phyloP scores from a whole-genome alignment of 2,888 invertebrate genomes.

The Meghimatium bilineatum region DNA sequence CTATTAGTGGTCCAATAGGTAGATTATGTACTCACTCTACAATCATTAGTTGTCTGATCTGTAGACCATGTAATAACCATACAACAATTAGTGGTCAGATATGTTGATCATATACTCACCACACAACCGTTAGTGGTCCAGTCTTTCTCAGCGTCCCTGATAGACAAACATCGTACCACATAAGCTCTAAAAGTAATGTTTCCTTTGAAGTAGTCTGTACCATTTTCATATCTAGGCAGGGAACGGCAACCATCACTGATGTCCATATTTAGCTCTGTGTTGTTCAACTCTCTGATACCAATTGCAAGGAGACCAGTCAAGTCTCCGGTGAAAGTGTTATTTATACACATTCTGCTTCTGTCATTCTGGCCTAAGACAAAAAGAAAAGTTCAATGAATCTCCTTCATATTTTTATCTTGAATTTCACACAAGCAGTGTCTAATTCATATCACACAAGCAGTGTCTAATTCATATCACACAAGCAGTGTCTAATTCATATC shows the following conservation, averaged over 20 bases:
- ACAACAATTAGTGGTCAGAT: no score
- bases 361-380: slow-evolving; percentile 41
- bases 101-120: slow-evolving; percentile 45
- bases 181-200: slow-evolving; percentile 74
- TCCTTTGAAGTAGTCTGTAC: slow-evolving; percentile 68
- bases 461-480: no score
- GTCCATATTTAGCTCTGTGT: slow-evolving; percentile 64
- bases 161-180: slow-evolving; percentile 76
- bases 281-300: slow-evolving; percentile 69
- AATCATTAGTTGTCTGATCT: no score
- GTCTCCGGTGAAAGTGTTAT: slow-evolving; percentile 57
- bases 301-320: slow-evolving; percentile 72
- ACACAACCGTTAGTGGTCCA: slow-evolving; percentile 55
- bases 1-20: no score
- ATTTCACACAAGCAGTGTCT: no score
- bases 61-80: no score
- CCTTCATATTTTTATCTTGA: no score
- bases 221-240: slow-evolving; percentile 62
- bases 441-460: no score
- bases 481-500: no score
- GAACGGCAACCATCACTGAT: slow-evolving; percentile 58
- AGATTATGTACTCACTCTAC: no score
- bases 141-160: slow-evolving; percentile 68
- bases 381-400: no score
- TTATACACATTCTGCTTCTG: slow-evolving; percentile 65